A percentile compares a stretch with the other conserved stretches of the same genome.
Evolutionary conservation across 1,140 invertebrate species (phyloP).

Genomic region (Caenorhabditis briggsae): DNA sequence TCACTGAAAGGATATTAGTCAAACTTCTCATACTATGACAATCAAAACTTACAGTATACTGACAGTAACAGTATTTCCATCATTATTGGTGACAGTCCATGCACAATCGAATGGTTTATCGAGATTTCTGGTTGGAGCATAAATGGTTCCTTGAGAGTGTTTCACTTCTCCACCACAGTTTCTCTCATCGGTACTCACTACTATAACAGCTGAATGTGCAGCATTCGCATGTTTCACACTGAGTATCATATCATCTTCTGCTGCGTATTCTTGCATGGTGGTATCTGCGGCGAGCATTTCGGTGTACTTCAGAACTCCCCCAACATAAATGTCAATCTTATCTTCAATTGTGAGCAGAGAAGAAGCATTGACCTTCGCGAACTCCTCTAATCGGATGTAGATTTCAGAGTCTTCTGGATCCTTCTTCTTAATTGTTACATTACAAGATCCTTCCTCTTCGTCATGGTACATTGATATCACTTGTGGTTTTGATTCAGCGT

Average conservation of each 20-base stretch:
- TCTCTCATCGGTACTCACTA: slow-evolving; percentile 29
- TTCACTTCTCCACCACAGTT: slow-evolving; percentile 40
- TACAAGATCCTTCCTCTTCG: slow-evolving; percentile 23
- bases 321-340: slow-evolving; percentile 28
- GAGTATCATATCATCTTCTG: slow-evolving; percentile 13
- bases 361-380: neutral
- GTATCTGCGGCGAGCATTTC: slow-evolving; percentile 40
- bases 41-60: slow-evolving; percentile 47
- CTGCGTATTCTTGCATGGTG: slow-evolving; percentile 44
- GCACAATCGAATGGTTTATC: slow-evolving; percentile 61
- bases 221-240: slow-evolving; percentile 37
- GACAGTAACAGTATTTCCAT: slow-evolving; percentile 60
- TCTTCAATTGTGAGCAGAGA: slow-evolving; percentile 44
- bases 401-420: slow-evolving; percentile 56
- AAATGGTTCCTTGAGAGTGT: slow-evolving; percentile 52
- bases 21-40: neutral
- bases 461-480: slow-evolving; percentile 50
- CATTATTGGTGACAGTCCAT: slow-evolving; percentile 58
- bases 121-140: slow-evolving; percentile 20
- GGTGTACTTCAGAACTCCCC: slow-evolving; percentile 42
- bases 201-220: slow-evolving; percentile 13
- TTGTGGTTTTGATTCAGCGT: slow-evolving; percentile 66
- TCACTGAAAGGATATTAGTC: slow-evolving; percentile 39
- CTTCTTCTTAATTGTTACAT: slow-evolving; percentile 60
- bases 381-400: slow-evolving; percentile 52